Conservation (phyloP, 2,888 invertebrate species). For the Netelia melanura region DNA sequence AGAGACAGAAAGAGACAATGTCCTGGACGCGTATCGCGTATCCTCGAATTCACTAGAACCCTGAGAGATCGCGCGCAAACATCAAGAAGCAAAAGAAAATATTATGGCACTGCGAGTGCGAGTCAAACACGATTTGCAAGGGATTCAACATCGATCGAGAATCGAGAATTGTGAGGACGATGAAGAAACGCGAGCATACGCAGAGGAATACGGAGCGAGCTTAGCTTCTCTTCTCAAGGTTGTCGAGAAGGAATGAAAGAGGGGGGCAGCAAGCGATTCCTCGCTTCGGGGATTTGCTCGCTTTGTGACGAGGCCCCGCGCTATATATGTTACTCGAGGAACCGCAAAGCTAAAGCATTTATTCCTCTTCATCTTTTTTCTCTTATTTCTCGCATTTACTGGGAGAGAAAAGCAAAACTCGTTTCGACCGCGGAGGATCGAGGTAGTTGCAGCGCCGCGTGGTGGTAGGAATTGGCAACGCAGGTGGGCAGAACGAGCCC, state of each 20-base stretch:
- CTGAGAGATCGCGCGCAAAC: background rate
- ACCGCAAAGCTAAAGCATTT: background rate
- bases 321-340: background rate
- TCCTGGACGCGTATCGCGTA: background rate
- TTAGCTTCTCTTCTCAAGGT: constrained; percentile 27
- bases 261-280: constrained; percentile 12
- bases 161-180: background rate
- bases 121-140: background rate
- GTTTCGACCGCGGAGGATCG: constrained; percentile 5
- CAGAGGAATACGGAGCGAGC: background rate
- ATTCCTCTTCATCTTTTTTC: constrained; percentile 5
- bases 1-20: constrained; percentile 4
- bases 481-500: too few relatives aligned
- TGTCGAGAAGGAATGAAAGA: constrained; percentile 17
- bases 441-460: background rate
- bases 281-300: constrained; percentile 28
- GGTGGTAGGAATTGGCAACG: background rate
- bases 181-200: constrained; percentile 17
- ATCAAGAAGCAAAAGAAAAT: background rate
- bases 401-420: background rate
- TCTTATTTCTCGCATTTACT: background rate
- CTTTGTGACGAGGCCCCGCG: constrained; percentile 6
- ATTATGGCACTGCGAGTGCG: background rate
- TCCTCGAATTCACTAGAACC: background rate
- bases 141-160: background rate